Evolutionary conservation across 2,113 vertebrate species (phyloP).

Genomic region (Chlorocebus sabaeus): DNA sequence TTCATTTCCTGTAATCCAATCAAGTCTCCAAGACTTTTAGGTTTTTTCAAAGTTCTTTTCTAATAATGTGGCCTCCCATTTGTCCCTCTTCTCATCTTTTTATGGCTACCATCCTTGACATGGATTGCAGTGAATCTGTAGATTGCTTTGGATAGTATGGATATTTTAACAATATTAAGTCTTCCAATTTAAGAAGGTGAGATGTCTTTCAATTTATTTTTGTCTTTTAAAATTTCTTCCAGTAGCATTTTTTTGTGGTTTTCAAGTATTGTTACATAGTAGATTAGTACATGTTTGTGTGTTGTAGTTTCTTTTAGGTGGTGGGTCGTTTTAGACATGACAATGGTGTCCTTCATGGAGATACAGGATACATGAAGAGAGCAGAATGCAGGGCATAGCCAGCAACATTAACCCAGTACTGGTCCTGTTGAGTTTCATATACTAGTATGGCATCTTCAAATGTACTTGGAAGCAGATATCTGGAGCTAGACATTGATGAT

Average conservation of each 20-base stretch:
- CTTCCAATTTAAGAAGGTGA: neutral
- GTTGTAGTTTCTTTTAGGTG: neutral
- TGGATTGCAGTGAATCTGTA: neutral
- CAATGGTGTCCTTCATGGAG: neutral
- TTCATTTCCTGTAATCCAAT: neutral
- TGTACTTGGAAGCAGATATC: neutral
- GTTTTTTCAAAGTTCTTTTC: neutral
- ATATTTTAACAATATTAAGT: neutral
- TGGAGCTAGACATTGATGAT: neutral
- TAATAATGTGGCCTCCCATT: neutral
- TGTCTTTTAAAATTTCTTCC: neutral
- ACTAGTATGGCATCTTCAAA: neutral
- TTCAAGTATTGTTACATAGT: neutral
- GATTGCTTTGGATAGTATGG: neutral
- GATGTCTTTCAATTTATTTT: neutral
- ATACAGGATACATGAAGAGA: neutral
- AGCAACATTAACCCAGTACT: neutral
- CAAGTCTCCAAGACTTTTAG: neutral
- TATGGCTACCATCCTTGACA: neutral
- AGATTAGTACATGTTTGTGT: neutral
- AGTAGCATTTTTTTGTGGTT: neutral
- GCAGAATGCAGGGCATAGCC: no score
- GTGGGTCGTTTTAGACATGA: neutral
- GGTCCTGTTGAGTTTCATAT: neutral
- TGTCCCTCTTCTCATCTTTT: neutral